A percentile compares a stretch with the other conserved stretches of the same genome.
These are phyloP conservation scores for Aricia artaxerxes DNA, from an alignment of 2,888 invertebrate genomes.

Conservation along the genomic window DNA sequence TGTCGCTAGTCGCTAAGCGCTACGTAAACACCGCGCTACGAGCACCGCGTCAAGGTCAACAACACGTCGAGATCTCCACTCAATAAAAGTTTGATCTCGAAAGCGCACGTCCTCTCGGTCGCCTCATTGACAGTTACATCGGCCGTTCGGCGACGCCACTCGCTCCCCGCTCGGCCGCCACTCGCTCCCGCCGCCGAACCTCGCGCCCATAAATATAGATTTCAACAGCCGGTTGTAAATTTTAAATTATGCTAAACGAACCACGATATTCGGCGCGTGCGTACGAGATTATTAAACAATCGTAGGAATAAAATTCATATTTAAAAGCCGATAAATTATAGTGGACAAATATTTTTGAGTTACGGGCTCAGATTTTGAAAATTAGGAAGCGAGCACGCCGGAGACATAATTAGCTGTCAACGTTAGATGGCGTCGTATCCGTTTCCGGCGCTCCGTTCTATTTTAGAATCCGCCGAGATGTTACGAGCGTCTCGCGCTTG, in stretches of 20 bases:
- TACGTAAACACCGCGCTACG: background rate
- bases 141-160: slow-evolving; percentile 24
- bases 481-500: slow-evolving; percentile 36
- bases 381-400: slow-evolving; percentile 65
- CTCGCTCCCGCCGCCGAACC: slow-evolving; percentile 45
- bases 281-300: slow-evolving; percentile 42
- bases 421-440: slow-evolving; percentile 71
- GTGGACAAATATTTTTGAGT: slow-evolving; percentile 39
- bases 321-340: slow-evolving; percentile 35
- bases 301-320: slow-evolving; percentile 37
- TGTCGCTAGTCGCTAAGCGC: background rate
- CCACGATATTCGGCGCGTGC: slow-evolving; percentile 49
- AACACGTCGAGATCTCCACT: background rate
- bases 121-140: slow-evolving; percentile 49
- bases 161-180: slow-evolving; percentile 29
- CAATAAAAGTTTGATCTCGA: slow-evolving; percentile 33
- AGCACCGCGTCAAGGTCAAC: slow-evolving; percentile 11
- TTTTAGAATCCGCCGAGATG: slow-evolving; percentile 70
- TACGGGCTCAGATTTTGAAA: slow-evolving; percentile 52
- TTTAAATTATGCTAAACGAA: slow-evolving; percentile 70
- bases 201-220: slow-evolving; percentile 66
- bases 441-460: slow-evolving; percentile 74
- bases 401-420: slow-evolving; percentile 78
- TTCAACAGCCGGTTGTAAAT: slow-evolving; percentile 68
- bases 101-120: slow-evolving; percentile 45